Evolutionary conservation across 2,797 vertebrate species (phyloP).

Genomic region (Phataginus tricuspis): DNA sequence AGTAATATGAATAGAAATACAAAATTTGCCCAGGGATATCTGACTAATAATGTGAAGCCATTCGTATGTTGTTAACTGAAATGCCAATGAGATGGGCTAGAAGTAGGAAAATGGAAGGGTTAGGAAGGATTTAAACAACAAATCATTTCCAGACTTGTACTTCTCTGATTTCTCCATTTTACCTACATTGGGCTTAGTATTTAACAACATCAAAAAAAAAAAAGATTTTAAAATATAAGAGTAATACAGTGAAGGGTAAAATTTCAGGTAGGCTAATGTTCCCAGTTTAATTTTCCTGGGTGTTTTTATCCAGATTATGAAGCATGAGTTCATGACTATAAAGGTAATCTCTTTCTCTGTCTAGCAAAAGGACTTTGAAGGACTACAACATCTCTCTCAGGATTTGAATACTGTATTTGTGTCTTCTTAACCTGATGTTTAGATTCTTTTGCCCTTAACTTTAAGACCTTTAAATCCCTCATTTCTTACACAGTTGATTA

Average conservation of each 20-base stretch:
- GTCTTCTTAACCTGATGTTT: conserved; percentile 70
- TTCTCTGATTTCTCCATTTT: not conserved
- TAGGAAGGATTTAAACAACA: not conserved
- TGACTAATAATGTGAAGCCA: conserved; percentile 18
- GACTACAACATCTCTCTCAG: conserved; percentile 4
- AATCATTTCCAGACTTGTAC: not conserved
- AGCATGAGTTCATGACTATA: not conserved
- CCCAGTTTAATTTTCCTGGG: conserved; percentile 7
- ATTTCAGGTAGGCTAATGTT: not conserved
- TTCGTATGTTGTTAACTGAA: conserved; percentile 23
- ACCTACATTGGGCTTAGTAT: not conserved
- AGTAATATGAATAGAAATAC: not conserved
- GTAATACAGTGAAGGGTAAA: not conserved
- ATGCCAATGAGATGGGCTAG: not conserved
- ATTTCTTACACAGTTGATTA: conserved; percentile 76
- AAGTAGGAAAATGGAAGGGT: not conserved
- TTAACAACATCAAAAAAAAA: not conserved
- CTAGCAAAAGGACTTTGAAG: not conserved
- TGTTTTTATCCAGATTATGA: conserved; percentile 41
- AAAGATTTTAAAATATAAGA: not conserved
- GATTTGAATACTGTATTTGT: conserved; percentile 72
- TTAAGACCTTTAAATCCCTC: conserved; percentile 59
- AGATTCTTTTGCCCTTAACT: conserved; percentile 60
- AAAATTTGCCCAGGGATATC: not conserved
- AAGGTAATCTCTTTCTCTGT: conserved; percentile 38